Evolutionary conservation across 2,797 vertebrate genomes (phyloP).

Genomic region (Iguana delicatissima): DNA sequence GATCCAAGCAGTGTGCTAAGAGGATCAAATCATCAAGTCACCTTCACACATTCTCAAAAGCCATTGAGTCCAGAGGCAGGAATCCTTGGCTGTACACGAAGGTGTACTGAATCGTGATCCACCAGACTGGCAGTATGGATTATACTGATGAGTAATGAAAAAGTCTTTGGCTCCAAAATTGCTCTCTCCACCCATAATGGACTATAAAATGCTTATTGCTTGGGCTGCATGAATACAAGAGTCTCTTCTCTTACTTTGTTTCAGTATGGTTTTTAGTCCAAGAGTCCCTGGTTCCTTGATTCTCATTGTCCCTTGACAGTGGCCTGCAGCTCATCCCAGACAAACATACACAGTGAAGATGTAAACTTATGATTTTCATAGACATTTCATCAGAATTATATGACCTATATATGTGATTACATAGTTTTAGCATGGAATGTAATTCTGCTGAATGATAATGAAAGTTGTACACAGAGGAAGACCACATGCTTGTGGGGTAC

Average conservation of each 20-base stretch:
- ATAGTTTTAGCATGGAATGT: background rate
- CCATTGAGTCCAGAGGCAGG: too few species aligned
- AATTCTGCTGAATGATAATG: background rate
- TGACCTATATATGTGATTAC: background rate
- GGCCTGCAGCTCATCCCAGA: background rate
- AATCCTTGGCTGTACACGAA: too few species aligned
- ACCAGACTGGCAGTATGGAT: background rate
- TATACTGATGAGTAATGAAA: background rate
- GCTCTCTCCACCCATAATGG: background rate
- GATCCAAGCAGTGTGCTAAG: background rate
- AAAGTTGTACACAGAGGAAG: background rate
- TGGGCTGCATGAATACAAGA: background rate
- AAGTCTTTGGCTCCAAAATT: background rate
- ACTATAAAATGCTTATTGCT: background rate
- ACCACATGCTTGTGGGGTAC: background rate
- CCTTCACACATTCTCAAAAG: too few species aligned
- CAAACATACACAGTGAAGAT: background rate
- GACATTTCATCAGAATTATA: background rate
- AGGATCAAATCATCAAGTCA: background rate
- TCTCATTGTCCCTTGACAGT: background rate
- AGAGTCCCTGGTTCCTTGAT: background rate
- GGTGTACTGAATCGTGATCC: background rate
- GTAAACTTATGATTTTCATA: background rate
- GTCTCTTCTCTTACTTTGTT: background rate
- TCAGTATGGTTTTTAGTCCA: too few species aligned